These are phyloP conservation scores for Bombus confusus DNA, from an alignment of 1,140 invertebrate genomes.

Conservation along the genomic window DNA sequence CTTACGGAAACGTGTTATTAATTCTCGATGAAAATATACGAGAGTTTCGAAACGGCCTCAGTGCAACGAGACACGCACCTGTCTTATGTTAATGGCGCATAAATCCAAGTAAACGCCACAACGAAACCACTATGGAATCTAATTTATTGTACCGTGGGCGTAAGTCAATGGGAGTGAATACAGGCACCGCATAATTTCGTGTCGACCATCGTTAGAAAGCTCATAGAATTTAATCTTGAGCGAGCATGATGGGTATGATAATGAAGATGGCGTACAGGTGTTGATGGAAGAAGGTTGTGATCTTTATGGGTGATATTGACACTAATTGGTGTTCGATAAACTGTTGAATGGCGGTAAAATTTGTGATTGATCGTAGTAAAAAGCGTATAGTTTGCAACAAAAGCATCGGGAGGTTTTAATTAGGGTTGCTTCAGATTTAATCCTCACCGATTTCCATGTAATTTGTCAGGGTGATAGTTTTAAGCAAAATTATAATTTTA, in stretches of 20 bases:
- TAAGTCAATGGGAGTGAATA: constrained; percentile 13
- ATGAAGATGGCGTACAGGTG: constrained; percentile 27
- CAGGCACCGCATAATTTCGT: background rate
- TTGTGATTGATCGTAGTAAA: too few species aligned
- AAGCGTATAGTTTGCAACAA: too few species aligned
- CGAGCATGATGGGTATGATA: background rate
- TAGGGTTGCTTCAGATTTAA: too few species aligned
- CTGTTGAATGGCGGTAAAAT: too few species aligned
- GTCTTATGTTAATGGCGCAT: constrained; percentile 48
- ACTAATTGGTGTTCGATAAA: background rate
- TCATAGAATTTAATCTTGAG: background rate
- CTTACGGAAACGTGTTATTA: constrained; percentile 57
- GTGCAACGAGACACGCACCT: constrained; percentile 45
- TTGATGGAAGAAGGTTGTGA: background rate
- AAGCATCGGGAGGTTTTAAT: too few species aligned
- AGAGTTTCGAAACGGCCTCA: background rate
- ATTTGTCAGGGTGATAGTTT: too few species aligned
- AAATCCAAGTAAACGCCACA: constrained; percentile 45
- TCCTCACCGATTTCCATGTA: too few species aligned
- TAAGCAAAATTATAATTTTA: too few species aligned
- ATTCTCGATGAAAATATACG: constrained; percentile 21
- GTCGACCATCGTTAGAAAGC: background rate
- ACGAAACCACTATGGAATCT: background rate
- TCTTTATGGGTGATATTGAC: background rate
- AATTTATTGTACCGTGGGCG: constrained; percentile 56